These are phyloP conservation scores for Limulus polyphemus DNA, from an alignment of 2,888 invertebrate species.

Conservation along the genomic window DNA sequence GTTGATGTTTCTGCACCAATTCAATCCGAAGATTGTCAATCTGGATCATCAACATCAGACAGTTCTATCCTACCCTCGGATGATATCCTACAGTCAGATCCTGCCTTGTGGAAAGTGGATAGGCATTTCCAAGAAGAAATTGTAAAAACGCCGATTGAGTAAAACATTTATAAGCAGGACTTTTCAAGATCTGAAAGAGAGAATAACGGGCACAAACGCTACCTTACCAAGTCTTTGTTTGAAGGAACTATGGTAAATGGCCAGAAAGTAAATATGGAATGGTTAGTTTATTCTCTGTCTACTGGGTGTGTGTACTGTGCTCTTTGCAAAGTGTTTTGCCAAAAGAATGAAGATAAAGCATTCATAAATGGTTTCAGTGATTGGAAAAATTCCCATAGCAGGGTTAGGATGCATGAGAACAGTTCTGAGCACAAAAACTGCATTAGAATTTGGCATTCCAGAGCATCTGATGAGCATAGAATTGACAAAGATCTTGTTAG, in stretches of 20 bases:
- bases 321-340: slow-evolving; percentile 1
- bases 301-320: neutral
- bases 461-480: neutral
- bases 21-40: too few relatives aligned
- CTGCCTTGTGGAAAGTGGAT: too few relatives aligned
- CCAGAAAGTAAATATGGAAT: slow-evolving; percentile 3
- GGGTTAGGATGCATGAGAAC: slow-evolving; percentile 7
- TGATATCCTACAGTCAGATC: too few relatives aligned
- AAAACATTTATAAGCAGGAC: too few relatives aligned
- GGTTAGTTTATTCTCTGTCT: neutral
- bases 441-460: neutral
- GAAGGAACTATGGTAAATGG: neutral
- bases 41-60: too few relatives aligned
- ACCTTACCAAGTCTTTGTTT: too few relatives aligned
- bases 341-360: neutral
- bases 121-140: too few relatives aligned
- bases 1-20: too few relatives aligned
- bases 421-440: slow-evolving; percentile 3
- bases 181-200: too few relatives aligned
- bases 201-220: too few relatives aligned
- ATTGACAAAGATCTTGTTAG: slow-evolving; percentile 1
- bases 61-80: too few relatives aligned
- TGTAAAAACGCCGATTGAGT: too few relatives aligned
- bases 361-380: slow-evolving; percentile 2
- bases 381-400: slow-evolving; percentile 9